Evolutionary conservation across 2,797 vertebrate species (phyloP), one percentile per base, ranked within the genome.

Genomic region (Micromesistius poutassou): DNA sequence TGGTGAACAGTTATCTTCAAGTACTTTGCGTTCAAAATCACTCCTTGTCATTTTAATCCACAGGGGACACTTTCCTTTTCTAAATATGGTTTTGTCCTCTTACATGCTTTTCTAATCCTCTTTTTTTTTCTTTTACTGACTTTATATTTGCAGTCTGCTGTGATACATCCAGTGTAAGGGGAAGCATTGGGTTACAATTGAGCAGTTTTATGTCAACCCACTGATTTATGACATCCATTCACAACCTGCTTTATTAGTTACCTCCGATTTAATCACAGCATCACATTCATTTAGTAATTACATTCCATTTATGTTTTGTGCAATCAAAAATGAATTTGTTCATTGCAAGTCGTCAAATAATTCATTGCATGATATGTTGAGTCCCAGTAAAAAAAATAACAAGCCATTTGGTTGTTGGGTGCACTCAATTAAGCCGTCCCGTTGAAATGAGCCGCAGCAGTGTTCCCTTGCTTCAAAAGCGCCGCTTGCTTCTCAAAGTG

Each of bases 41-140:
- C 77, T 84, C 83, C 50, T 46, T 78, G 73, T 78, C 77, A 84
- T 85, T 87, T 77, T 89, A 91, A 91, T 89, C 86, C 84, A 46
- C 75, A 12, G 74, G 68, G 81, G 80, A 85, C 84, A 85, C 79
- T 40, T 83, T 85, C 83, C 78, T 81, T 78, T 80, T 77, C 77
- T 86, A 42, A 80, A 87, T 81, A 55, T 31, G 78, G 78, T 77
- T 81, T 71, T 70, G 74, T 73, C 75, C 74, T 86, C 81, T 80
- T 84, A 85, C 78, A n/a, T 76, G 40, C 19, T 0, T 83, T 74
- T 80, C 25, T 46, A 55, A 19, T 74, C 40, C 12, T 19, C 28
- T 46, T 30, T 68, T 62, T 62, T 12, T 25, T 25, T 13, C 38
- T 38, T 38, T 38, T 6, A 62, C 22, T n/a, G 55, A 62, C 55